These are phyloP conservation scores for Remorina albescens DNA, from an alignment of 2,797 vertebrate genomes.

Conservation along the genomic window DNA sequence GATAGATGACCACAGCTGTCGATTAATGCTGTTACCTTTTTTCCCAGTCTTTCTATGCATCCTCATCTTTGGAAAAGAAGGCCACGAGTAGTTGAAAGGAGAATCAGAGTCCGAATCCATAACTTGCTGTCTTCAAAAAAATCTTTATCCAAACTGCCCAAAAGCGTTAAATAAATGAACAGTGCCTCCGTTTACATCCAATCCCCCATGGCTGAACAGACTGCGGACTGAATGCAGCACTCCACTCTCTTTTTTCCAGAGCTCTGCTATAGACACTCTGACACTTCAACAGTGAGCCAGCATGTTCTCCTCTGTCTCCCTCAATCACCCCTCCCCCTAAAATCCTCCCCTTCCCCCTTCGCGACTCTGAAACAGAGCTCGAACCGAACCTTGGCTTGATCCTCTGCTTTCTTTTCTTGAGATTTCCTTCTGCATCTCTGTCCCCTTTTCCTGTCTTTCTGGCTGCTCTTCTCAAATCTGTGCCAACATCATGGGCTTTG, in stretches of 20 bases:
- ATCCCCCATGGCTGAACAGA: conserved; percentile 43
- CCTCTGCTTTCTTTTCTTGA: conserved; percentile 1
- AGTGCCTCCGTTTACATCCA: conserved; percentile 63
- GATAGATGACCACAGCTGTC: neutral
- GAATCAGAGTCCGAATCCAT: conserved; percentile 93
- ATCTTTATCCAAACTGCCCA: conserved; percentile 58
- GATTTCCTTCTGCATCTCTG: conserved; percentile 4
- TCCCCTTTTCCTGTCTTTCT: conserved; percentile 14
- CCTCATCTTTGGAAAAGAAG: conserved; percentile 96
- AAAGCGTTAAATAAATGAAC: conserved; percentile 42
- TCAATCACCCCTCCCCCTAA: conserved; percentile 73
- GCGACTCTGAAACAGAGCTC: conserved; percentile 53
- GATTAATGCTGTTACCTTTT: conserved; percentile 87
- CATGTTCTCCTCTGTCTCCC: conserved; percentile 78
- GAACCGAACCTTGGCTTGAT: conserved; percentile 37
- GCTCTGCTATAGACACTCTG: conserved; percentile 68
- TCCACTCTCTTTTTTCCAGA: conserved; percentile 62
- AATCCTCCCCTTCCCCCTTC: conserved; percentile 69
- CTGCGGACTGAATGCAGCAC: conserved; percentile 34
- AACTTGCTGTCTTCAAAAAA: conserved; percentile 50
- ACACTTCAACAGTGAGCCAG: conserved; percentile 80
- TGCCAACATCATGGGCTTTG: conserved; percentile 22
- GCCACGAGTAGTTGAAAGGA: conserved; percentile 99
- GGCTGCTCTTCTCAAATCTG: conserved; percentile 44
- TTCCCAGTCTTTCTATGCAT: conserved; percentile 90